Conservation (phyloP, 2,797 vertebrate species). For the Tokudaia tokunoshimensis region DNA sequence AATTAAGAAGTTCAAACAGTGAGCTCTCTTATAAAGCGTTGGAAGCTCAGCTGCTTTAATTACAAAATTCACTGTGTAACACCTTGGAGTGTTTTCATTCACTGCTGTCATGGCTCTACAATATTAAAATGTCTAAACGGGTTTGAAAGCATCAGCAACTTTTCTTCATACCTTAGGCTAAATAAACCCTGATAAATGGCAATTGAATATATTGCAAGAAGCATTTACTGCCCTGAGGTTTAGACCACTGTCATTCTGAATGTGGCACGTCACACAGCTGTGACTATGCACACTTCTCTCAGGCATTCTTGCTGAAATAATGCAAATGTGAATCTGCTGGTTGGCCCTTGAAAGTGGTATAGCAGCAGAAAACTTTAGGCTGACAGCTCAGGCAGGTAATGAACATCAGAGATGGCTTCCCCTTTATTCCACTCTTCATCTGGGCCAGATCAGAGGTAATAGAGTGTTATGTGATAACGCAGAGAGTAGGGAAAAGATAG, state of each 20-base stretch:
- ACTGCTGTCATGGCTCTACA: constrained; percentile 86
- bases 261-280: constrained; percentile 82
- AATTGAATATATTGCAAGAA: constrained; percentile 89
- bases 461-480: background rate
- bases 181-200: constrained; percentile 88
- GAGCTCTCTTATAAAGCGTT: background rate
- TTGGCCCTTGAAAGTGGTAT: constrained; percentile 80
- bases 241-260: constrained; percentile 88
- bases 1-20: constrained; percentile 45
- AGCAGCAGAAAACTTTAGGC: constrained; percentile 80
- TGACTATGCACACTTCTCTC: constrained; percentile 81
- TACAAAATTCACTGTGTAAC: constrained; percentile 72
- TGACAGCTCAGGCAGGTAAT: constrained; percentile 84
- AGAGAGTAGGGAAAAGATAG: background rate
- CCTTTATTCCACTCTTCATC: background rate
- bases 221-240: constrained; percentile 86
- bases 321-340: constrained; percentile 86
- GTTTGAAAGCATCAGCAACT: constrained; percentile 88
- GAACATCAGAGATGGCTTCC: background rate
- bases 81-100: constrained; percentile 66
- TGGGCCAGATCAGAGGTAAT: background rate
- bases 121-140: constrained; percentile 89
- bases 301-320: constrained; percentile 87
- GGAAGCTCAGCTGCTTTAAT: constrained; percentile 77
- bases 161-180: constrained; percentile 86